These are phyloP conservation scores for Prionailurus bengalensis DNA, from an alignment of 2,113 vertebrate species.

Conservation along the genomic window DNA sequence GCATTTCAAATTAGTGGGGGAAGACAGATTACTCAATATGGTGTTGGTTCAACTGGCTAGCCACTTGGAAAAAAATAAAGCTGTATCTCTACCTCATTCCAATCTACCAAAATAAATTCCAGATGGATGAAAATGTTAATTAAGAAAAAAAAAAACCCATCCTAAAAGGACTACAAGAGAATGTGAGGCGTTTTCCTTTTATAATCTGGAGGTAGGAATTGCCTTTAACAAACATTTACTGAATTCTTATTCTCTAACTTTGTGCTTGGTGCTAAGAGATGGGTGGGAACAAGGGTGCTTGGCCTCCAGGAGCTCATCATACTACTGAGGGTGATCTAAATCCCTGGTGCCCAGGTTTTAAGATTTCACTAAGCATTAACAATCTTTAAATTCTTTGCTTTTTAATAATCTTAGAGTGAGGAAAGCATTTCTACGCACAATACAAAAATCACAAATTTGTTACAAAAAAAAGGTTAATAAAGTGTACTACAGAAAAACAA, in stretches of 20 bases:
- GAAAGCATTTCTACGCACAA: background rate
- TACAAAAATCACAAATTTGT: background rate
- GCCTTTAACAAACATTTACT: constrained; percentile 26
- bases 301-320: background rate
- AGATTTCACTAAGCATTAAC: background rate
- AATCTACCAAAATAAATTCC: constrained; percentile 63
- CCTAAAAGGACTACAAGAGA: constrained; percentile 12
- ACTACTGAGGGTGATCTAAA: background rate
- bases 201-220: constrained; percentile 19
- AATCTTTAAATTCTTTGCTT: constrained; percentile 16
- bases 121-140: constrained; percentile 47
- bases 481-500: background rate
- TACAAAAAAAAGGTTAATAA: background rate
- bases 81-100: constrained; percentile 37
- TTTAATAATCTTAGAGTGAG: background rate
- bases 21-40: constrained; percentile 35
- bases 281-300: no score
- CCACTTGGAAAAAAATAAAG: constrained; percentile 56
- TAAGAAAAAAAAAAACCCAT: background rate
- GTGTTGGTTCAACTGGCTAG: constrained; percentile 36
- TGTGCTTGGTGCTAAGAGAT: background rate
- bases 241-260: background rate
- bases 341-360: background rate
- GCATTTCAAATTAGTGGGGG: background rate
- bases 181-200: background rate